Conservation (phyloP, 2,113 vertebrate species). For the Puma concolor region DNA sequence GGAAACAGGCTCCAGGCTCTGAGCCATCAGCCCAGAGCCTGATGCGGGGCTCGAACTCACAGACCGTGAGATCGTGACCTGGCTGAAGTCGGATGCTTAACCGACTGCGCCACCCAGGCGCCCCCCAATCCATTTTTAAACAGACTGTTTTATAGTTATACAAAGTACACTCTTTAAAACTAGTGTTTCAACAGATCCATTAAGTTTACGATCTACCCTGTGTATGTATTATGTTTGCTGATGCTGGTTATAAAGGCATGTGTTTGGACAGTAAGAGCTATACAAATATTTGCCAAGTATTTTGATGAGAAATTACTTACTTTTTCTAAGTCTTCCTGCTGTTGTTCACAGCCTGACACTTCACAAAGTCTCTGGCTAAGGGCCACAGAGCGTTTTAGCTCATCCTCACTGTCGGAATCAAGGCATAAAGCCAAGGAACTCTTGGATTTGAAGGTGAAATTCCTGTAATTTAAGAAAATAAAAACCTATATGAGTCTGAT, state of each 20-base stretch:
- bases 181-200: background rate
- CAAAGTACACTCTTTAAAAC: slow-evolving; percentile 22
- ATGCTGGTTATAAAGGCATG: slow-evolving; percentile 20
- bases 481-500: slow-evolving; percentile 15
- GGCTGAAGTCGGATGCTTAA: too few species aligned
- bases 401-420: slow-evolving; percentile 97
- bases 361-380: slow-evolving; percentile 90
- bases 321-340: slow-evolving; percentile 87
- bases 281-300: background rate
- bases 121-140: too few species aligned
- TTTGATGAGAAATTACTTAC: slow-evolving; percentile 76
- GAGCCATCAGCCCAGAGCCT: too few species aligned
- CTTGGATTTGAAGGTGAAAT: slow-evolving; percentile 89
- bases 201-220: slow-evolving; percentile 8
- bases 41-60: too few species aligned
- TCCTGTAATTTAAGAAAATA: slow-evolving; percentile 83
- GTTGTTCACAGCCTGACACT: slow-evolving; percentile 83
- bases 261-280: slow-evolving; percentile 1
- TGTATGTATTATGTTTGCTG: slow-evolving; percentile 33
- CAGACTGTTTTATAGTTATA: background rate
- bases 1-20: too few species aligned
- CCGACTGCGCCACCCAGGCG: too few species aligned
- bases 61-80: too few species aligned
- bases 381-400: slow-evolving; percentile 89
- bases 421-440: slow-evolving; percentile 83